phyloP scores from a whole-genome alignment of 2,113 vertebrate genomes.

The Solea senegalensis region DNA sequence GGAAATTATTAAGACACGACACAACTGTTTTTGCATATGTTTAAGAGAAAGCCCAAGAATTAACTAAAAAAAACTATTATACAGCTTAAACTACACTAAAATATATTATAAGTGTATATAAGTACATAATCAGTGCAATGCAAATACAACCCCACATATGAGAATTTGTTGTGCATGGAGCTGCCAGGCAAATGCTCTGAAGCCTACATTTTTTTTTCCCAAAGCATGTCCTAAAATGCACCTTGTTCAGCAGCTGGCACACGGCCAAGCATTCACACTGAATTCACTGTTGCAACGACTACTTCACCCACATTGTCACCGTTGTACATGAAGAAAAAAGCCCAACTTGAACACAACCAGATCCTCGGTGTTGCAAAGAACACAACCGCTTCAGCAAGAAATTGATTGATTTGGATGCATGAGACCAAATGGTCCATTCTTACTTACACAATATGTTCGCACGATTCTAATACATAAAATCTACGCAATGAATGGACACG shows the following conservation, averaged over 20 bases:
- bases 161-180: constrained; percentile 6
- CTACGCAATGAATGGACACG: constrained; percentile 57
- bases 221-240: constrained; percentile 68
- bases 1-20: not conserved
- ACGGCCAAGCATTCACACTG: constrained; percentile 35
- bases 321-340: constrained; percentile 1
- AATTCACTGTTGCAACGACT: constrained; percentile 24
- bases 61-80: not conserved
- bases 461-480: constrained; percentile 22
- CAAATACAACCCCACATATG: not conserved
- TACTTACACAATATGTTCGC: constrained; percentile 16
- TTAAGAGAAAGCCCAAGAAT: not conserved
- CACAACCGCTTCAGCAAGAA: not conserved
- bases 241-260: constrained; percentile 56
- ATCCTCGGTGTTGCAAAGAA: not conserved
- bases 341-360: not conserved
- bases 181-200: constrained; percentile 26
- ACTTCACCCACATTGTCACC: constrained; percentile 12
- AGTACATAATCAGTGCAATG: not conserved
- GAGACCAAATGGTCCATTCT: not conserved
- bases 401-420: not conserved
- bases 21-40: constrained; percentile 2
- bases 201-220: constrained; percentile 28
- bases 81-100: not conserved
- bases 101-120: not conserved